Base-by-base conservation (phyloP, 2,113 vertebrate species). In the Jaculus jaculus region DNA sequence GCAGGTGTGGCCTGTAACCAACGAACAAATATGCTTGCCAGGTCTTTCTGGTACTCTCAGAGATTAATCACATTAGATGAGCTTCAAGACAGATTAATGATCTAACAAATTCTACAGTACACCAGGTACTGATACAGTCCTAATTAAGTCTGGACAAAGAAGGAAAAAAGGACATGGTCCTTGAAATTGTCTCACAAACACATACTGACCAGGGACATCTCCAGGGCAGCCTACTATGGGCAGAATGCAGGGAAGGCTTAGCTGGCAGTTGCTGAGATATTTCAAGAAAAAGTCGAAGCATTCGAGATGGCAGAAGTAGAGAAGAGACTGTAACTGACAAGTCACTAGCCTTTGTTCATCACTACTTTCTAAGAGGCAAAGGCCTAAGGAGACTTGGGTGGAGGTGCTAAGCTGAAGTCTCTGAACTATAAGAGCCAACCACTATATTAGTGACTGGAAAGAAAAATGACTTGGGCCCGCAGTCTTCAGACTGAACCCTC, bases 401-500 rank as follows among this genome's bases (percentile, higher is more conserved):
- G 1, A 47, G 68, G 84, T 16, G 26, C 13, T 58, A 87, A 69
- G 26, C 34, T 73, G 2, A 17, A 26, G 20, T 84, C 69, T 60
- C 18, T 23, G 75, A 86, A 90, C 30, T 23, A 17, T 63, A 84
- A 73, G 42, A 73, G 51, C 26, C 39, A 81, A 75, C 8, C 42
- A 68, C 47, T 95, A 69, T 68, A 82, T 18, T 47, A 77, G 68
- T 1, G 11, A 78, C 42, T 42, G 32, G 28, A 47, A 51, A 24
- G 68, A 82, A 81, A 24, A 68, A 15, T 61, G 69, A 82, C 60
- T 68, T 51, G 61, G 73, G 42, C n/a, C 90, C 87, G 51, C 23
- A 51, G 75, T 75, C 37, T 89, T n/a, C 89, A 93, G 88, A 86
- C 69, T 54, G 69, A 90, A 91, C 20, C 74, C 10, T 79, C 74